Conservation (phyloP, 2,113 vertebrate species). For the Erinaceus europaeus region DNA sequence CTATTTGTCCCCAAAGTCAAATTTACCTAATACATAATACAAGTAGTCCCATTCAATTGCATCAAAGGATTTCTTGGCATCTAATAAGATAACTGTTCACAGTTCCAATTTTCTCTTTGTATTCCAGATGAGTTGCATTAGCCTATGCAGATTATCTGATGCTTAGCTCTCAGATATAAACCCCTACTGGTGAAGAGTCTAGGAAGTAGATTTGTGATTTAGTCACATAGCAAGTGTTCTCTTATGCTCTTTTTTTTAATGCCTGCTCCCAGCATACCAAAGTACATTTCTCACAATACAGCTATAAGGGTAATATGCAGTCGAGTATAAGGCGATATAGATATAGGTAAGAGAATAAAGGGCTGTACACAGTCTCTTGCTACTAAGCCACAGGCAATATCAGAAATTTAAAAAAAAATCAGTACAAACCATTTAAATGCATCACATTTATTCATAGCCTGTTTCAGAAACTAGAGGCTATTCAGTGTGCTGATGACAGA, state of each 20-base stretch:
- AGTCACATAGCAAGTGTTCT: constrained; percentile 1
- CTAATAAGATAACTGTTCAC: constrained; percentile 41
- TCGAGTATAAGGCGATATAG: constrained; percentile 16
- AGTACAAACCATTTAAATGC: constrained; percentile 53
- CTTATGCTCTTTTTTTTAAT: constrained; percentile 41
- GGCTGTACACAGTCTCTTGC: background rate
- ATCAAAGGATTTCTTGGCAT: constrained; percentile 46
- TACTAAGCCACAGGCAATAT: constrained; percentile 36
- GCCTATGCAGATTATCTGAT: constrained; percentile 45
- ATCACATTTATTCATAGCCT: constrained; percentile 43
- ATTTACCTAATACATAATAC: constrained; percentile 57
- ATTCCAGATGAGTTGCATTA: constrained; percentile 21
- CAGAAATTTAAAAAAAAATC: constrained; percentile 50
- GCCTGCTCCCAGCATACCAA: background rate
- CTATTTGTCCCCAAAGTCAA: constrained; percentile 63
- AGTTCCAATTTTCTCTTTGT: constrained; percentile 39
- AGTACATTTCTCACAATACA: constrained; percentile 44
- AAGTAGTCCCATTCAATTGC: constrained; percentile 38
- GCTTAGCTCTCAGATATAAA: constrained; percentile 18
- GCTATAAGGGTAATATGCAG: constrained; percentile 32
- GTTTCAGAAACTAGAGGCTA: constrained; percentile 35
- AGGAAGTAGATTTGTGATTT: constrained; percentile 40
- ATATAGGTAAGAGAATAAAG: constrained; percentile 8
- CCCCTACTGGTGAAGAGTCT: background rate
- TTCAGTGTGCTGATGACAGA: background rate